Conservation (phyloP, 2,797 vertebrate genomes). For the Enteromius radiatus region DNA sequence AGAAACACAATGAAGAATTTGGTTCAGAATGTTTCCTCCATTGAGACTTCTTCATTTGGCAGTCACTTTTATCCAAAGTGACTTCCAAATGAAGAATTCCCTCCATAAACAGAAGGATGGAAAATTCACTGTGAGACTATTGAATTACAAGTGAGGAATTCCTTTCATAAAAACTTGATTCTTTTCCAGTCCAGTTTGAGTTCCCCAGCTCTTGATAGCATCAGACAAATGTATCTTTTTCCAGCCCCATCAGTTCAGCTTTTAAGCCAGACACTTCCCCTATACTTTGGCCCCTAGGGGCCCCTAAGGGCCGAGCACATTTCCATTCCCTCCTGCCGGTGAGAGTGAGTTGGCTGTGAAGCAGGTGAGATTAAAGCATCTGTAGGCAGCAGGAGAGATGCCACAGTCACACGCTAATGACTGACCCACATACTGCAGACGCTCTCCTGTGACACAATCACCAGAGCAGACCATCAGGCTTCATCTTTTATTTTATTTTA, state of each 20-base stretch:
- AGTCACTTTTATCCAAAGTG: slow-evolving; percentile 10
- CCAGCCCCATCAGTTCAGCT: slow-evolving; percentile 29
- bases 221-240: slow-evolving; percentile 31
- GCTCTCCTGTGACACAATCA: not conserved
- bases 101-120: slow-evolving; percentile 12
- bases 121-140: slow-evolving; percentile 19
- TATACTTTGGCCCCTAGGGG: slow-evolving; percentile 19
- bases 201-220: slow-evolving; percentile 13
- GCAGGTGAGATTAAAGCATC: slow-evolving; percentile 42
- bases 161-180: slow-evolving; percentile 23
- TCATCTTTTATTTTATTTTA: not conserved
- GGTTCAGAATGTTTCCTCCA: not conserved
- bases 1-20: slow-evolving; percentile 3
- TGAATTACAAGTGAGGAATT: slow-evolving; percentile 23
- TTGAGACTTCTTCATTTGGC: not conserved
- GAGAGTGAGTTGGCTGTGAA: slow-evolving; percentile 14
- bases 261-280: slow-evolving; percentile 9
- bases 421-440: slow-evolving; percentile 18
- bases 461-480: not conserved
- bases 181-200: slow-evolving; percentile 3
- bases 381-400: slow-evolving; percentile 30
- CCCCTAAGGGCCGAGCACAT: slow-evolving; percentile 17
- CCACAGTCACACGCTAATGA: slow-evolving; percentile 17
- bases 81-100: slow-evolving; percentile 11
- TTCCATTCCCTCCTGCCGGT: slow-evolving; percentile 31